These are phyloP conservation scores for Biston stratarius DNA, from an alignment of 2,888 invertebrate species.

Conservation along the genomic window DNA sequence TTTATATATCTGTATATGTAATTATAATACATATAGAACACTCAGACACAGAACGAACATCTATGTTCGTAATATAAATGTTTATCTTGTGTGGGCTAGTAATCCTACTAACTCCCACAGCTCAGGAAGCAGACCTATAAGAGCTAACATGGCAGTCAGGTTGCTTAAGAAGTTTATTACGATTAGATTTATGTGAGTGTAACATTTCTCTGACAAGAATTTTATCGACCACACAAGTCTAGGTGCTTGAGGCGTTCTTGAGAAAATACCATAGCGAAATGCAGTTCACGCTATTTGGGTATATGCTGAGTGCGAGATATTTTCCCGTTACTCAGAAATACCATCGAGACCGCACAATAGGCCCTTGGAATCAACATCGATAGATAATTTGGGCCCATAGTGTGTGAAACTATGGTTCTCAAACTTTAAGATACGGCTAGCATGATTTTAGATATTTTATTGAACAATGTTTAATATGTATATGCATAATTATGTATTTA, in stretches of 20 bases:
- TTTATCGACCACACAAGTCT: constrained; percentile 2
- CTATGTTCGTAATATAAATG: too few species aligned
- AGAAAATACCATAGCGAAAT: constrained; percentile 60
- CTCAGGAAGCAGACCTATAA: too few species aligned
- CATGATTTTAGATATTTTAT: neutral
- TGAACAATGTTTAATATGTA: too few species aligned
- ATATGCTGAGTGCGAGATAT: constrained; percentile 67
- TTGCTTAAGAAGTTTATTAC: neutral
- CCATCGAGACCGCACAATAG: constrained; percentile 70
- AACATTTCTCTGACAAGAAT: neutral
- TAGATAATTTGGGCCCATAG: constrained; percentile 73
- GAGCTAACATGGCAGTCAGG: too few species aligned
- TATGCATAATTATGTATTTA: too few species aligned
- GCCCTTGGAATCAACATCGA: constrained; percentile 63
- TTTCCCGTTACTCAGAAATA: constrained; percentile 76
- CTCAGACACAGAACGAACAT: too few species aligned
- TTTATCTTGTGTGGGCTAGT: too few species aligned
- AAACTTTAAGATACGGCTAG: constrained; percentile 16
- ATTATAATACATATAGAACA: too few species aligned
- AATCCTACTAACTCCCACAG: too few species aligned
- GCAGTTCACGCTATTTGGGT: constrained; percentile 68
- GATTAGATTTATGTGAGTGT: neutral
- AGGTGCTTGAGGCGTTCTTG: constrained; percentile 2
- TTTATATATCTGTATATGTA: too few species aligned
- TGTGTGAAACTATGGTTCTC: constrained; percentile 53